Evolutionary conservation across 2,888 invertebrate genomes (phyloP), one percentile per base, ranked within the genome.

Genomic region (Nematopogon swammerdamellus): DNA sequence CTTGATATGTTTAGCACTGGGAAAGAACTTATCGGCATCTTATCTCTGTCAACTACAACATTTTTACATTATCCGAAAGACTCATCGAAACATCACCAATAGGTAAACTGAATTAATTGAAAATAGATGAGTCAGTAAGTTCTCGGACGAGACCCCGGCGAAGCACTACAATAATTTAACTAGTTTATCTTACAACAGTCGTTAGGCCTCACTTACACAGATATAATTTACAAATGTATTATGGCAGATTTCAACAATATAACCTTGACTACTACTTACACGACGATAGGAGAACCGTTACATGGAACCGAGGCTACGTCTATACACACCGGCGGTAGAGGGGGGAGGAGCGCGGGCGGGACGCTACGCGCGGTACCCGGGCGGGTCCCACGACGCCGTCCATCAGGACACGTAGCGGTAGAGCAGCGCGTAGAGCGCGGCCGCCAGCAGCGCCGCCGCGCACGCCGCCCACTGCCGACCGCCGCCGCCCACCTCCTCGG

Each of bases 391-490:
- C 53, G 79, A 72, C 68, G 82, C 83, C 65, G 82, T 83, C 63
- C 72, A 84, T 85, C 85, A 85, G 70, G 85, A 85, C 59, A 82
- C 63, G 67, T 80, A 73, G 16, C 82, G 81, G 59, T 81, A 79
- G 58, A 86, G 67, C 58, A 85, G 67, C 70, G 84, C 75, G 81
- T 84, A 86, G 36, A 85, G 66, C 57, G 82, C 68, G 57, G 80
- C 82, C 53, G 83, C 68, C 46, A 81, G 70, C 56, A 86, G 63
- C 42, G 85, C 85, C 54, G 82, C 74, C n/a, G 82, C 68, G 73
- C 58, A 76, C 71, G 56, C 84, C 84, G 76, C 60, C 82, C 82
- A 61, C 85, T 81, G 55, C 80, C 73, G 54, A 77, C 77, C 56
- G 85, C 64, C 47, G 67, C 67, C 47, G 71, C 62, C 57, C 85